A percentile compares a stretch with the other conserved stretches of the same genome.
Evolutionary conservation across 2,888 invertebrate species (phyloP).

Genomic region (Odontocolon sp.): DNA sequence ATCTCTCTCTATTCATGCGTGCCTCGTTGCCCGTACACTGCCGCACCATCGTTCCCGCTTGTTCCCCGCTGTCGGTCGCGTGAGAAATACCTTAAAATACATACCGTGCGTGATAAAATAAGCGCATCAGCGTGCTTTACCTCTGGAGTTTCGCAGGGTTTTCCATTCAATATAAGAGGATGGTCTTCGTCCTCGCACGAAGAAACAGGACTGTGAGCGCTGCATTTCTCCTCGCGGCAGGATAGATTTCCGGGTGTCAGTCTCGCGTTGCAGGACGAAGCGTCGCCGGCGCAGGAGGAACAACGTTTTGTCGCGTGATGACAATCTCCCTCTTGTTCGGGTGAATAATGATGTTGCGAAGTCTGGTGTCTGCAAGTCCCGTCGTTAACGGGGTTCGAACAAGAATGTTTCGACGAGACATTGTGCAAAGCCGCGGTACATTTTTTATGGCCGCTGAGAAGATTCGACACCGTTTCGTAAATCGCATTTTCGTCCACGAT

Average conservation of each 20-base stretch:
- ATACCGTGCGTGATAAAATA: background rate
- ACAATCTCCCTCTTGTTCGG: constrained; percentile 48
- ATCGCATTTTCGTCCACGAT: constrained; percentile 33
- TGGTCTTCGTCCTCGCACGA: constrained; percentile 66
- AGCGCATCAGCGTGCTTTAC: constrained; percentile 60
- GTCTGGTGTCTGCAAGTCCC: constrained; percentile 10
- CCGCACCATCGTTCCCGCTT: too few species aligned
- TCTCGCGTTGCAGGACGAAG: constrained; percentile 58
- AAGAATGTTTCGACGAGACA: constrained; percentile 5
- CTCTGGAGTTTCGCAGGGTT: constrained; percentile 66
- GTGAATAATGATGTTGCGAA: background rate
- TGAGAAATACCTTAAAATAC: too few species aligned
- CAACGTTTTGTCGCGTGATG: constrained; percentile 60
- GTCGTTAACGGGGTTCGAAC: background rate
- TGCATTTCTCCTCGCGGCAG: constrained; percentile 32
- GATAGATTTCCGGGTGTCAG: constrained; percentile 31
- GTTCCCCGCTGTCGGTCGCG: too few species aligned
- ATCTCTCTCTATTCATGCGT: too few species aligned
- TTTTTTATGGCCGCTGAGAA: constrained; percentile 34
- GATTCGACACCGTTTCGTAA: constrained; percentile 41
- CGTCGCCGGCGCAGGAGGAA: constrained; percentile 55
- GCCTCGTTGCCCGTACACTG: too few species aligned
- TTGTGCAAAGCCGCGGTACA: constrained; percentile 1
- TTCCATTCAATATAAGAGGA: constrained; percentile 63
- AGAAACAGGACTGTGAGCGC: constrained; percentile 50